Evolutionary conservation across 2,113 vertebrate species (phyloP), one percentile per base, ranked within the genome.

Genomic region (Chrysemys picta): DNA sequence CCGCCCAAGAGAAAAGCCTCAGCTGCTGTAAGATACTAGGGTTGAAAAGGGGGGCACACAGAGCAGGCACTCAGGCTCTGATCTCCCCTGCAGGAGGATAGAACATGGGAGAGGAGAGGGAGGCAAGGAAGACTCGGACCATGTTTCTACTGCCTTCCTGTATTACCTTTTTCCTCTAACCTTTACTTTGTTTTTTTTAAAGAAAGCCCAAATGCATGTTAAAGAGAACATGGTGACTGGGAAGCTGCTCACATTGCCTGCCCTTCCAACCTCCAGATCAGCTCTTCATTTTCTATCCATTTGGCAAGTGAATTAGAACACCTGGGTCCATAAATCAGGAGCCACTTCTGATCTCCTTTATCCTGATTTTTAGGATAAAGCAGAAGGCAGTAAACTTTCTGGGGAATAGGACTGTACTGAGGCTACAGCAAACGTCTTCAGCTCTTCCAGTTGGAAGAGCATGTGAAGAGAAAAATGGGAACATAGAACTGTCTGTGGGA

Each of bases 261-360:
- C 5, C 35, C 82, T 87, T 89, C 88, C 88, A 94, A 85, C 50
- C 2, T 11, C 91, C 85, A 29, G 85, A 54, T 94, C 75, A 82
- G 47, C 38, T 91, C 21, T 87, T 21, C 88, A 93, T 94, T 95
- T 96, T 76, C 72, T 45, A 13, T 47, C 42, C 75, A 45, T 78
- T 95, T 96, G 92, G 88, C 94, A 95, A n/a, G 27, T 21, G 92
- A 94, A 93, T 96, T 92, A 94, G 94, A 95, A 89, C 76, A 95
- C 31, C 65, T 95, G 84, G 79, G 57, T 93, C 92, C 88, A 9
- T 16, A 96, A 95, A 91, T 87, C 85, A 94, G 54, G 53, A 94
- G 50, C 31, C 94, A 84, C n/a, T 96, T 95, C 38, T 84, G 54
- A 95, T 92, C 38, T 47, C 81, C 81, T 93, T 96, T 93, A 57